A percentile compares a stretch with the other conserved stretches of the same genome.
phyloP scores from a whole-genome alignment of 2,113 vertebrate species.

The Centropus unirufus region DNA sequence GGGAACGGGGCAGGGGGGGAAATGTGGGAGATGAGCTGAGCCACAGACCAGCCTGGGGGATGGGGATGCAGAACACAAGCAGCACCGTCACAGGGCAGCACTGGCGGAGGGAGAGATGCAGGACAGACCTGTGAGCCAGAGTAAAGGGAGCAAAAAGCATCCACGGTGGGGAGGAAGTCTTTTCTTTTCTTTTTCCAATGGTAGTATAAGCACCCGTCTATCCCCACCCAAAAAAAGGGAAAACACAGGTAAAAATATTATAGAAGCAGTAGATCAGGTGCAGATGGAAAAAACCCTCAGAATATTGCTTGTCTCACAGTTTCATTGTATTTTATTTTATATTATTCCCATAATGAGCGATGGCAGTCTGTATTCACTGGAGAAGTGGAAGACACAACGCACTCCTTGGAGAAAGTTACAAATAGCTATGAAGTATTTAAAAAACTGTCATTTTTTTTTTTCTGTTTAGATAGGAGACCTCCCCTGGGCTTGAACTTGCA shows the following conservation, averaged over 20 bases:
- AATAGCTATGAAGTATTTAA: not conserved
- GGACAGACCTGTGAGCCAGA: not conserved
- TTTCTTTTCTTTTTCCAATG: not conserved
- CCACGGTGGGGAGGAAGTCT: fast-evolving
- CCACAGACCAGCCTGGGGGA: not conserved
- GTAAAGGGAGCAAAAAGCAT: not conserved
- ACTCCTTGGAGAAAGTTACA: not conserved
- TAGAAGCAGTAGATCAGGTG: not conserved
- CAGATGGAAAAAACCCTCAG: not conserved
- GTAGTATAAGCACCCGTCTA: not conserved
- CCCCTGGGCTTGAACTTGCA: fast-evolving
- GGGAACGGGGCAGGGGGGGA: not conserved
- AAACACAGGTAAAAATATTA: fast-evolving
- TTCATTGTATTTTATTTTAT: not conserved
- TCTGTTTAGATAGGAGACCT: not conserved
- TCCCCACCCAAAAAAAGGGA: not conserved
- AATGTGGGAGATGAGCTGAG: not conserved
- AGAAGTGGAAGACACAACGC: not conserved
- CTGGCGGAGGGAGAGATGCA: not conserved
- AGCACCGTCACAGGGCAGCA: not conserved
- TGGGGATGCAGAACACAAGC: not conserved
- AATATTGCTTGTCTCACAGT: not conserved
- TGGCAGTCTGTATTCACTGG: not conserved
- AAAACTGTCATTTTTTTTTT: not conserved
- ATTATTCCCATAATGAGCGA: not conserved